Conservation (phyloP, 2,888 invertebrate genomes). For the Drosophila nigritarsus region DNA sequence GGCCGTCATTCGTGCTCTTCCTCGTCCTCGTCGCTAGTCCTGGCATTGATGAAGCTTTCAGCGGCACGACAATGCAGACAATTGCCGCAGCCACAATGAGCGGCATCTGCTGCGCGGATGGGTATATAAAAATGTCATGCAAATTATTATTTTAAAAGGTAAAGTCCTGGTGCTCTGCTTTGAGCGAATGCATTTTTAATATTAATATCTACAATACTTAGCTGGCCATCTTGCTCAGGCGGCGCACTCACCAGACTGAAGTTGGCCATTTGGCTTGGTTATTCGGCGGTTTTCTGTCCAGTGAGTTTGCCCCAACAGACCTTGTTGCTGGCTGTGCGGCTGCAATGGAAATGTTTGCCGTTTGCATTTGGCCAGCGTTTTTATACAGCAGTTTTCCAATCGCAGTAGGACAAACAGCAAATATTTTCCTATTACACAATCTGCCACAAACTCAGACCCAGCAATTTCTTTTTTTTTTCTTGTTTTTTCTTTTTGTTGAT, state of each 20-base stretch:
- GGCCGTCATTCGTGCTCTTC: constrained; percentile 24
- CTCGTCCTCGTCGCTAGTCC: constrained; percentile 11
- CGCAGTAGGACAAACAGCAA: constrained; percentile 53
- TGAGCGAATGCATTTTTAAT: constrained; percentile 53
- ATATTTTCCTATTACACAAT: constrained; percentile 75
- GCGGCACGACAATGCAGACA: constrained; percentile 57
- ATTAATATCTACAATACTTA: constrained; percentile 14
- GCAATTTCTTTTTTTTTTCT: constrained; percentile 3
- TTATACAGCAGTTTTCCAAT: constrained; percentile 51
- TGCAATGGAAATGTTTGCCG: constrained; percentile 66
- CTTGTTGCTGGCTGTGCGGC: constrained; percentile 46
- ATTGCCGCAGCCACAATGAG: constrained; percentile 70
- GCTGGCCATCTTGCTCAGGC: neutral
- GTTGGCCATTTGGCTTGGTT: constrained; percentile 58
- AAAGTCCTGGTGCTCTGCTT: constrained; percentile 3
- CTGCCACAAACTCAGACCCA: constrained; percentile 13
- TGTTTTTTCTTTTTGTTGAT: constrained; percentile 5
- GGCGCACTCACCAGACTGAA: constrained; percentile 64
- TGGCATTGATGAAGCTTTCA: constrained; percentile 46
- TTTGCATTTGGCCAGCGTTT: constrained; percentile 48
- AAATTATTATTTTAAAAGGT: constrained; percentile 44
- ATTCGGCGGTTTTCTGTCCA: constrained; percentile 15
- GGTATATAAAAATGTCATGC: constrained; percentile 8
- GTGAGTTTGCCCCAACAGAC: constrained; percentile 19
- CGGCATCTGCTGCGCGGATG: constrained; percentile 63